Evolutionary conservation across 1,140 invertebrate species (phyloP), one percentile per base, ranked within the genome.

Genomic region (Trichonephila clavipes): DNA sequence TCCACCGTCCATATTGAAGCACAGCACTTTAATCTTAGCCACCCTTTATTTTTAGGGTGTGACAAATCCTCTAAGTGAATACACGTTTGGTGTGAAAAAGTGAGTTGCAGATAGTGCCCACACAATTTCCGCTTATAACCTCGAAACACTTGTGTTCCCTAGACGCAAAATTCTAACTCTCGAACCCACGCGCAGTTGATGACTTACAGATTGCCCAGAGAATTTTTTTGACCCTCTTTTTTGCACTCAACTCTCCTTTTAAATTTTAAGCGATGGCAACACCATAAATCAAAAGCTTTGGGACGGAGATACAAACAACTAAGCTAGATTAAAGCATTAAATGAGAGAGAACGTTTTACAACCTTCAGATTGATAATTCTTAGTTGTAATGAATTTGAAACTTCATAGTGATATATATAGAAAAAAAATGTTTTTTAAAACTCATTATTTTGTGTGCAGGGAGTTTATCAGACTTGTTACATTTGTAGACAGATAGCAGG

Each of bases 11-110:
- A 64, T 1, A 40, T 40, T 83, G 24, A 5, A 83, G 40, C 40
- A n/a, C n/a, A 51, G 24, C 61, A 14, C 24, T 87, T 18, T 2
- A 62, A n/a, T 61, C 61, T 34, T 28, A 19, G 83, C 21, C 44
- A 7, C 4, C 40, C 12, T 89, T 89, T 89, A 89, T 89, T 89
- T 89, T 89, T 72, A 89, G 88, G 88, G 88, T 51, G 88, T 89
- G 88, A 89, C 88, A 77, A 89, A 89, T 72, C 66, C 19, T 59
- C 51, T n/a, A 77, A 89, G 40, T n/a, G 62, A 40, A 89, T 34
- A 89, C 62, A 89, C 86, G 59, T 40, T 62, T 66, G 59, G 62
- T 64, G 62, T 64, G 62, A 88, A 88, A 89, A 89, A 58, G 64
- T 18, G 34, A 72, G 18, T 51, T 40, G 66, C 64, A 24, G 88